These are phyloP conservation scores for Acanthiza pusilla DNA, from an alignment of 2,797 vertebrate species.

Conservation along the genomic window DNA sequence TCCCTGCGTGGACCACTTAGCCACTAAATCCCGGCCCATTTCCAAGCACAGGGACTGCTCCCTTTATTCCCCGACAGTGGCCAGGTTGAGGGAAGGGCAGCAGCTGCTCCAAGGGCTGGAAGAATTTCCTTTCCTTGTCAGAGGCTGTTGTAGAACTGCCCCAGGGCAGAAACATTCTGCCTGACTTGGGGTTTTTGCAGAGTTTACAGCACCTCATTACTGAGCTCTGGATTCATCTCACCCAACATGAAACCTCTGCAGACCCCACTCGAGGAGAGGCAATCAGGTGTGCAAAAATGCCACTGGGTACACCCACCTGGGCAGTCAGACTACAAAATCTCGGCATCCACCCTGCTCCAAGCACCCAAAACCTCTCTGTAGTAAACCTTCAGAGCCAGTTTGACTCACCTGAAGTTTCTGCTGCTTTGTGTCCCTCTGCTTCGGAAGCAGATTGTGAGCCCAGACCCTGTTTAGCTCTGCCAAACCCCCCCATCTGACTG, in stretches of 20 bases:
- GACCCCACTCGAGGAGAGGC: not conserved
- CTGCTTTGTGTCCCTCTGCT: not conserved
- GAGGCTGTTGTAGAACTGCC: not conserved
- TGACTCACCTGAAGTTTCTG: not conserved
- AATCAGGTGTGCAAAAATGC: not conserved
- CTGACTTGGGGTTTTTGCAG: not conserved
- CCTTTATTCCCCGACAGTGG: not conserved
- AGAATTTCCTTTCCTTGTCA: not conserved
- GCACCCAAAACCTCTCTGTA: not conserved
- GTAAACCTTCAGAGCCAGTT: not conserved
- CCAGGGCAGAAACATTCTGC: not conserved
- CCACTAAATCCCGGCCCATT: not conserved
- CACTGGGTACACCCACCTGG: not conserved
- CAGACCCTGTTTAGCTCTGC: not conserved
- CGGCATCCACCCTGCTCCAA: not conserved
- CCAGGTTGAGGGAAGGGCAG: not conserved
- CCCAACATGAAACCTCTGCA: not conserved
- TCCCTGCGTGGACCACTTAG: not conserved
- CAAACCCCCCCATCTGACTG: accelerated
- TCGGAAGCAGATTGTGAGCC: not conserved
- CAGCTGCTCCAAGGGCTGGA: not conserved
- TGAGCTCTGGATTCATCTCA: not conserved
- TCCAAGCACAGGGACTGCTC: not conserved
- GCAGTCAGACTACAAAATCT: not conserved
- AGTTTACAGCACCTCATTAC: not conserved